Evolutionary conservation across 1,140 invertebrate genomes (phyloP), one percentile per base, ranked within the genome.

Genomic region (Cotesia chilonis): DNA sequence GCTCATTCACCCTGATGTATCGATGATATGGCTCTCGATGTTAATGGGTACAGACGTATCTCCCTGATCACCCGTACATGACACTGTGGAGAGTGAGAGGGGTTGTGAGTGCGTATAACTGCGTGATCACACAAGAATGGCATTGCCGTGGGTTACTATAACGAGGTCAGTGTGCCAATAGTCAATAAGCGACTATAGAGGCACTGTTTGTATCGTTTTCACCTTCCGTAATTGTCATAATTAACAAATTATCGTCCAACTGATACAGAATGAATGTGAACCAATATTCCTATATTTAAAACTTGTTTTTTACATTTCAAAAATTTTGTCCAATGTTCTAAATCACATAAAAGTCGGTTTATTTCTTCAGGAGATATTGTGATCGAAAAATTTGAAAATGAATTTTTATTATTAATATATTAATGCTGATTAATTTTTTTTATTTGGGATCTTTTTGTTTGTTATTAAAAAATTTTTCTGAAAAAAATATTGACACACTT

Each of bases 131-230:
- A 65, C 66, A 59, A 71, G 76, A 76, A 78, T 79, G 75, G 72
- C 68, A 74, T 68, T 72, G 64, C 74, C 78, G 63, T 66, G 54
- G 63, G 70, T 59, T 67, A 72, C 70, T 72, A 67, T 72, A 79
- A 79, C 79, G 77, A 65, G 80, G 81, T 82, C 79, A 83, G 67
- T 81, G 76, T 80, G 80, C 80, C 80, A 81, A 73, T 76, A 69
- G 70, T 74, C 41, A 47, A 60, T 66, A 64, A 67, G 71, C 64
- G 51, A 60, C 47, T 37, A 55, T 63, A 54, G 14, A 10, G 65
- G 38, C 17, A 59, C 35, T 63, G 37, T 55, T 35, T 59, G 38
- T 55, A 12, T 70, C 41, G 41, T 47, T 47, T 10, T 47, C 28
- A 17, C 71, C 66, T 73, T 60, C 70, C 74, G 64, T 52, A 60